Percentiles rank a stretch among this genome's conserved stretches.
phyloP scores from a whole-genome alignment of 2,888 invertebrate genomes.

The Erebia epiphron region DNA sequence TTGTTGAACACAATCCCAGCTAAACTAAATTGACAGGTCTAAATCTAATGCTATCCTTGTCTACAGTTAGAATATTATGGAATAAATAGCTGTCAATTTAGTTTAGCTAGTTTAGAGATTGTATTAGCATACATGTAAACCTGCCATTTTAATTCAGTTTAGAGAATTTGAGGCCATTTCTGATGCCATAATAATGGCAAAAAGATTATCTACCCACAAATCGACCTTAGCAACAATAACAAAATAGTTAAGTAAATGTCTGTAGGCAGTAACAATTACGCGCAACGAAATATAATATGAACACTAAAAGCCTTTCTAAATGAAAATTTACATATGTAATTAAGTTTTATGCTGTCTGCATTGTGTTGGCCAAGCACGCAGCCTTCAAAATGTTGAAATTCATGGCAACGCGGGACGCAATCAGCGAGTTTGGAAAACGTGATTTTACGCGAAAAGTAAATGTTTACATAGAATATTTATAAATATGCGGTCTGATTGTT shows the following conservation, averaged over 20 bases:
- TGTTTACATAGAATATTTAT: constrained; percentile 23
- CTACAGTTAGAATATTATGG: too few relatives aligned
- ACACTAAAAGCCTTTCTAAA: constrained; percentile 24
- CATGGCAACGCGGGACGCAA: constrained; percentile 25
- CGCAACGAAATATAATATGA: neutral
- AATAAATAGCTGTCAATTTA: too few relatives aligned
- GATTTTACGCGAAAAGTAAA: constrained; percentile 23
- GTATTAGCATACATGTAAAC: too few relatives aligned
- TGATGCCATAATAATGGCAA: neutral
- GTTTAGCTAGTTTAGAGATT: too few relatives aligned
- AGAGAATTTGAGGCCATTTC: too few relatives aligned
- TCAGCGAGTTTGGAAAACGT: constrained; percentile 20
- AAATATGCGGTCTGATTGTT: constrained; percentile 20
- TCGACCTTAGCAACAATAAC: constrained; percentile 1
- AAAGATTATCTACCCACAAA: neutral
- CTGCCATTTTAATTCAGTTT: too few relatives aligned
- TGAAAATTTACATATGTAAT: constrained; percentile 22
- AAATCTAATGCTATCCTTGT: too few relatives aligned
- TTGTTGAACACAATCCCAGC: too few relatives aligned
- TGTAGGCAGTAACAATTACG: constrained; percentile 3
- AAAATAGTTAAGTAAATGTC: neutral
- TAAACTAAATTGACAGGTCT: too few relatives aligned
- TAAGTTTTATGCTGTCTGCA: constrained; percentile 20
- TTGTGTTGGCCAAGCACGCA: constrained; percentile 20
- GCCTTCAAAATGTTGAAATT: constrained; percentile 29